Base-by-base conservation (phyloP, 2,113 vertebrate genomes). In the Phrynosoma blainvillii region DNA sequence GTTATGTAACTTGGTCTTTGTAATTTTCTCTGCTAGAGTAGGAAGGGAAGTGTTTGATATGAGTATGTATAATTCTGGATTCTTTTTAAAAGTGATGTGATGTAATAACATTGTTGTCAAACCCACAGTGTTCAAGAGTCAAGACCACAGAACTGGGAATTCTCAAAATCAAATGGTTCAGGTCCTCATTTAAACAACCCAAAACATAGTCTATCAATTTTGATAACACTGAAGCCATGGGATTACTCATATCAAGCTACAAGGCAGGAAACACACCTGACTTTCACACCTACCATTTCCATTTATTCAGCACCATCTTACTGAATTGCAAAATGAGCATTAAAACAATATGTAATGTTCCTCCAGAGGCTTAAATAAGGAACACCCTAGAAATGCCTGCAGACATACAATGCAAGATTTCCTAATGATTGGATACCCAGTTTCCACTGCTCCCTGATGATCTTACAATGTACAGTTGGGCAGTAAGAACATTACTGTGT, bases 401-500 rank as follows among this genome's bases (percentile, higher is more conserved):
- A 79, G 84, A 82, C 75, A 54, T 0, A 6, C 0, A 1, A 25
- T 9, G 84, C 12, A 0, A 81, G 21, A 1, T 16, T 70, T n/a
- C 52, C 56, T 52, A 21, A 78, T 23, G 68, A 36, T 65, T 10
- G 40, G 73, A 4, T 23, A 16, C 52, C 32, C 47, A 8, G 47
- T 77, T 25, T 42, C 36, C 42, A 21, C 36, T 3, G 66, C 18
- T 27, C 27, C 62, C 86, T 76, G 84, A 82, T 8, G 82, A 18
- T n/a, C 47, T 59, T 73, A 56, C 62, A 52, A 0, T 85, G 75
- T 71, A 52, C 23, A 40, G 0, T 75, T 84, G 73, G 6, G 47
- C 2, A 70, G 4, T 11, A 68, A 68, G 36, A 42, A 65, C 27
- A 42, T 47, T 1, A 0, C 30, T n/a, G 1, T 4, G 36, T 20